Evolutionary conservation across 2,888 invertebrate genomes (phyloP).

Genomic region (Drosophila trichaetosa): DNA sequence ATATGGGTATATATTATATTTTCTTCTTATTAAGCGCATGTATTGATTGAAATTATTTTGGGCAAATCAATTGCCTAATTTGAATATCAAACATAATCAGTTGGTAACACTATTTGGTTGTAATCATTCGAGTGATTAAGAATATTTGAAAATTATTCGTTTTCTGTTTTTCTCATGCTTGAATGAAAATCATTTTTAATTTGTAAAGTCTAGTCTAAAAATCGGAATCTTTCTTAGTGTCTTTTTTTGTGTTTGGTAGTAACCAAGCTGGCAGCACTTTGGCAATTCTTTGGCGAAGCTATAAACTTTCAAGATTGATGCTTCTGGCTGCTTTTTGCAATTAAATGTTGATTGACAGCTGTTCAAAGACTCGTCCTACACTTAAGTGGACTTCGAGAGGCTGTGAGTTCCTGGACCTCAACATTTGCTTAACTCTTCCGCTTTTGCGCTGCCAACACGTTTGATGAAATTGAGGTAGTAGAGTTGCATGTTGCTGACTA

Average conservation of each 20-base stretch:
- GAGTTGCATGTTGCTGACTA: constrained; percentile 68
- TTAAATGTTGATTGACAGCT: constrained; percentile 63
- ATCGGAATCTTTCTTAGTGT: not conserved
- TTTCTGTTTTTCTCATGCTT: not conserved
- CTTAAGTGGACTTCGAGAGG: constrained; percentile 24
- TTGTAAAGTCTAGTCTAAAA: not conserved
- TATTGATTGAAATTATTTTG: not conserved
- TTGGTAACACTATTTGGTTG: not conserved
- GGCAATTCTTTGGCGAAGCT: not conserved
- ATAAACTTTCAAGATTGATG: constrained; percentile 4
- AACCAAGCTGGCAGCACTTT: not conserved
- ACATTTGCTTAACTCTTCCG: constrained; percentile 24
- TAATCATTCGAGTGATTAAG: not conserved
- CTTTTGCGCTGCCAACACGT: constrained; percentile 30
- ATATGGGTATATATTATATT: not conserved
- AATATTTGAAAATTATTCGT: not conserved
- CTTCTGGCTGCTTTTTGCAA: not conserved
- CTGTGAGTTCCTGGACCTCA: constrained; percentile 38
- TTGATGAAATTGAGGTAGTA: constrained; percentile 41
- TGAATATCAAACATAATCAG: not conserved
- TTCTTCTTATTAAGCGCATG: not conserved
- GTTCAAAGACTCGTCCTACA: constrained; percentile 19
- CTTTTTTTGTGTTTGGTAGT: not conserved
- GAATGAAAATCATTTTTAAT: not conserved
- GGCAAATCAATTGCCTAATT: not conserved